These are phyloP conservation scores for Antheraea yamamai DNA, from an alignment of 2,888 invertebrate genomes.

Conservation along the genomic window DNA sequence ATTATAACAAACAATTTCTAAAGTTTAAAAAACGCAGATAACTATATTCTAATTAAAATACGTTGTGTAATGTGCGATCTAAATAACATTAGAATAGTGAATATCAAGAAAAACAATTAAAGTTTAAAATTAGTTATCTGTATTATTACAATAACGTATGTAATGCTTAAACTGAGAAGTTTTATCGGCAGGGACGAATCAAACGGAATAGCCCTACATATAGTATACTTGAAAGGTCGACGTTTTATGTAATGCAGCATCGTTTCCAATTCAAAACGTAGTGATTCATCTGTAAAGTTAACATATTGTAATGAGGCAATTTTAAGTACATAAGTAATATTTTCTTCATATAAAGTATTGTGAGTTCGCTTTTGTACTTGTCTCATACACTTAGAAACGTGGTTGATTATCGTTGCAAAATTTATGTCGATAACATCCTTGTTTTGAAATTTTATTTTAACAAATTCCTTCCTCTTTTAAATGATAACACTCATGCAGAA, in stretches of 20 bases:
- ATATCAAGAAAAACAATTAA: background rate
- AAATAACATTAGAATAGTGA: background rate
- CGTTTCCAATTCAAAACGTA: background rate
- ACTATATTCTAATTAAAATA: background rate
- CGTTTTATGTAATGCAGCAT: background rate
- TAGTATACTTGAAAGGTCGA: background rate
- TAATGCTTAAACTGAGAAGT: background rate
- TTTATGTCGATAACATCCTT: too few relatives aligned
- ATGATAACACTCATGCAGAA: too few relatives aligned
- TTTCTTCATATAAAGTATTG: too few relatives aligned
- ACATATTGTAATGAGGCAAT: background rate
- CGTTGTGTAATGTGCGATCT: background rate
- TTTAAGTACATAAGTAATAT: background rate
- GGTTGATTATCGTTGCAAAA: too few relatives aligned
- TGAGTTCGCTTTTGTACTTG: too few relatives aligned
- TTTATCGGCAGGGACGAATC: background rate
- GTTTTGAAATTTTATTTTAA: too few relatives aligned
- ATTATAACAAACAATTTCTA: too few relatives aligned
- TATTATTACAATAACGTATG: conserved; percentile 5
- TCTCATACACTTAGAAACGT: too few relatives aligned
- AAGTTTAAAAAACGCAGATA: too few relatives aligned
- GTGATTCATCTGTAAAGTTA: conserved; percentile 21
- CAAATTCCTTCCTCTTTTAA: too few relatives aligned
- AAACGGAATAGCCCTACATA: background rate
- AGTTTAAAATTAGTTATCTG: background rate